Percentiles rank a stretch among this genome's conserved stretches.
phyloP scores from a whole-genome alignment of 2,888 invertebrate species.

The Chrysotoxum bicinctum region DNA sequence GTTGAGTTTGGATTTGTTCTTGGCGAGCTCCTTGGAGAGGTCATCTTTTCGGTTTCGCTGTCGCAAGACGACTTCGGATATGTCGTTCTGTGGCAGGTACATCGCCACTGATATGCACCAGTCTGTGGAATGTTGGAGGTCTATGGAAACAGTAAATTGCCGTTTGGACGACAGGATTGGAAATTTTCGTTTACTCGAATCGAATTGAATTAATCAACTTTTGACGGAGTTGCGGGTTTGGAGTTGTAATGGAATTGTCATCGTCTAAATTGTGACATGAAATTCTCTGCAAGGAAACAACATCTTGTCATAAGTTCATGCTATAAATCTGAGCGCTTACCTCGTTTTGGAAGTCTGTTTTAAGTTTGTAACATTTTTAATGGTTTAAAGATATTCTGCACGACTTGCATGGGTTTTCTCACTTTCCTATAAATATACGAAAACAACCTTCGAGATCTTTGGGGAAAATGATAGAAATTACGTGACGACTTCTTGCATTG shows the following conservation, averaged over 20 bases:
- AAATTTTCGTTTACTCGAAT: not conserved
- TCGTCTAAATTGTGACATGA: not conserved
- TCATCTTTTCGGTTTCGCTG: conserved; percentile 43
- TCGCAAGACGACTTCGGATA: conserved; percentile 49
- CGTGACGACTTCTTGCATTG: conserved; percentile 53
- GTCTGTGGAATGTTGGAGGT: conserved; percentile 58
- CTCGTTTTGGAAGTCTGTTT: not conserved
- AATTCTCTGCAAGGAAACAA: conserved; percentile 16
- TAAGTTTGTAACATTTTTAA: not conserved
- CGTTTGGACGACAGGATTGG: conserved; percentile 56
- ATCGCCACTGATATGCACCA: conserved; percentile 43
- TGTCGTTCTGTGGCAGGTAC: conserved; percentile 58
- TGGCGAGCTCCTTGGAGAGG: conserved; percentile 28
- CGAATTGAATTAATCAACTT: conserved; percentile 34
- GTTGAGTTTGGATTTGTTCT: conserved; percentile 43
- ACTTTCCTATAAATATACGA: not conserved
- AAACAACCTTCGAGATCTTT: not conserved
- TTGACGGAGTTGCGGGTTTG: conserved; percentile 2
- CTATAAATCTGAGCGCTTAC: conserved; percentile 5
- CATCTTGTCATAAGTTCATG: not conserved
- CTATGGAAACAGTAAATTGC: conserved; percentile 51
- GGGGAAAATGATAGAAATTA: conserved; percentile 41
- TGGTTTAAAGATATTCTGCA: not conserved
- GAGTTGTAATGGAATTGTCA: not conserved
- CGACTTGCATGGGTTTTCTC: not conserved